phyloP scores from a whole-genome alignment of 2,113 vertebrate genomes.

The Agelaius tricolor region DNA sequence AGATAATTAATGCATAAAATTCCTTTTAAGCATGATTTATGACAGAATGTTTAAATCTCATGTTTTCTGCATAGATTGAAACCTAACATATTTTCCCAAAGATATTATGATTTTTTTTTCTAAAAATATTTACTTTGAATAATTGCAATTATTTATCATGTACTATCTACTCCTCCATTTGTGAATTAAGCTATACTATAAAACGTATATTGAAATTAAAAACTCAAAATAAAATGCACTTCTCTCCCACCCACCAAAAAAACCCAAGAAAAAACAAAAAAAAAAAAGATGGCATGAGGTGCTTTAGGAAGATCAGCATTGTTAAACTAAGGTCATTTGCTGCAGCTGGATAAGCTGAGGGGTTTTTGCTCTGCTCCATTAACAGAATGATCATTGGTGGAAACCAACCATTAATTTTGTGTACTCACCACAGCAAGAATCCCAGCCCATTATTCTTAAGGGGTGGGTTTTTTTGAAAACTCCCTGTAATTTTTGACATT shows the following conservation, averaged over 20 bases:
- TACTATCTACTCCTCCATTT: not conserved
- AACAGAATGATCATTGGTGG: constrained; percentile 59
- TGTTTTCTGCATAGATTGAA: not conserved
- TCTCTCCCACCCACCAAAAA: not conserved
- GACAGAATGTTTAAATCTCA: not conserved
- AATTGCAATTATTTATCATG: not conserved
- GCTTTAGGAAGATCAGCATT: not conserved
- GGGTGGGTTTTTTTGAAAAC: constrained; percentile 21
- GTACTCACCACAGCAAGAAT: constrained; percentile 40
- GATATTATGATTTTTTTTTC: not conserved
- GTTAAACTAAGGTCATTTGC: not conserved
- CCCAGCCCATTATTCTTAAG: not conserved
- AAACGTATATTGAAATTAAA: not conserved
- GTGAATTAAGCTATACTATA: not conserved
- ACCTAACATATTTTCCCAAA: not conserved
- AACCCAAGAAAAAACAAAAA: not conserved
- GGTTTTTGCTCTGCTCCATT: constrained; percentile 47
- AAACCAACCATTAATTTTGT: constrained; percentile 38
- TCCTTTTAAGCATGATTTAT: not conserved
- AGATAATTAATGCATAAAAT: not conserved
- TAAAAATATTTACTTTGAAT: not conserved
- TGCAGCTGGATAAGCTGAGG: not conserved
- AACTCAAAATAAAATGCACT: not conserved
- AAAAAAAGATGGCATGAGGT: not conserved
- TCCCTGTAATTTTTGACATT: constrained; percentile 57